These are phyloP conservation scores for Rotaria macrura DNA, from an alignment of 2,888 invertebrate species.

Conservation along the genomic window DNA sequence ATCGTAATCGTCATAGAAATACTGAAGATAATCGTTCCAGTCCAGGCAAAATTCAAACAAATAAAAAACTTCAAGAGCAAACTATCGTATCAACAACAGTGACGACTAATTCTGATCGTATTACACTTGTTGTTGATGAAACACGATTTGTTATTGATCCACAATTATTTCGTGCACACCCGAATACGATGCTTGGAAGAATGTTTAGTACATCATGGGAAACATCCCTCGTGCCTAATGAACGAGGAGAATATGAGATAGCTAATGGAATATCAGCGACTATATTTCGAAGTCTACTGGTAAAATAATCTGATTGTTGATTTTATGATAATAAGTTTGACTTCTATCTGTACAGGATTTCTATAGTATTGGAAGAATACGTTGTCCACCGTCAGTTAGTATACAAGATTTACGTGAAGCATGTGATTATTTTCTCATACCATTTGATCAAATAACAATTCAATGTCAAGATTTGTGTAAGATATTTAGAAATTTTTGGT, in stretches of 20 bases:
- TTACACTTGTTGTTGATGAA: constrained; percentile 83
- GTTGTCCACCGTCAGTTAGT: constrained; percentile 86
- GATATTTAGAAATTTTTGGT: constrained; percentile 43
- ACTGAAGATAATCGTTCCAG: not conserved
- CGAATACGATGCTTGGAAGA: constrained; percentile 87
- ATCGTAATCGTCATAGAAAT: not conserved
- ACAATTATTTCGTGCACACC: constrained; percentile 78
- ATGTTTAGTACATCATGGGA: constrained; percentile 54
- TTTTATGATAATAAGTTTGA: too few species aligned
- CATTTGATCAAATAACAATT: constrained; percentile 75
- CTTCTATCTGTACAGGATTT: constrained; percentile 58
- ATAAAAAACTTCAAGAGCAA: not conserved
- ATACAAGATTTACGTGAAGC: constrained; percentile 93
- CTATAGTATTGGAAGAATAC: constrained; percentile 77
- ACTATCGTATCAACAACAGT: not conserved
- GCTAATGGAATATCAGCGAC: constrained; percentile 91
- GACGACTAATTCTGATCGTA: not conserved
- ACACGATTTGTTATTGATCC: constrained; percentile 86
- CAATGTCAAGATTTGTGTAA: constrained; percentile 87
- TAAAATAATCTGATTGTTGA: not conserved
- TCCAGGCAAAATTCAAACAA: not conserved
- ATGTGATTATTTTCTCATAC: constrained; percentile 91
- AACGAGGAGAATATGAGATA: constrained; percentile 87
- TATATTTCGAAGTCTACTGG: constrained; percentile 80
- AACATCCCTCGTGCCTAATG: constrained; percentile 71